A percentile compares a stretch with the other conserved stretches of the same genome.
Conservation (phyloP, 2,113 vertebrate species). For the Oreamnos americanus region DNA sequence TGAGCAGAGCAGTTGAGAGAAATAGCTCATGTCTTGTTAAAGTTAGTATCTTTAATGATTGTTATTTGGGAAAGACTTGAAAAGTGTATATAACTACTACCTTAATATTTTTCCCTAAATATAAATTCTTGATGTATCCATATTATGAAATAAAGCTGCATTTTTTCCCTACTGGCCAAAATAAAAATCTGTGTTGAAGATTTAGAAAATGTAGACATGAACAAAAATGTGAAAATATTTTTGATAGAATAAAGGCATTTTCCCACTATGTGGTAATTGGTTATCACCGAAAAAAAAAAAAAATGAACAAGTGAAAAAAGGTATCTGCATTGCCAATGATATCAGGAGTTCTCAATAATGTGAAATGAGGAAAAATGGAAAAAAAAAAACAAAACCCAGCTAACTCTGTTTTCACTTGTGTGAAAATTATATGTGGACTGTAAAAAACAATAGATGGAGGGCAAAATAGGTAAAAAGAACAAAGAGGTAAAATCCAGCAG, state of each 20-base stretch:
- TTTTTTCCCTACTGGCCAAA: background rate
- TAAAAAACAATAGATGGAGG: background rate
- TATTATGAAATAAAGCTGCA: background rate
- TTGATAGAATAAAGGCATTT: background rate
- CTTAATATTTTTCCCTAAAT: conserved; percentile 15
- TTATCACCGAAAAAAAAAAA: background rate
- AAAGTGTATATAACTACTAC: background rate
- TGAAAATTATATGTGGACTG: background rate
- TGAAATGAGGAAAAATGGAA: background rate
- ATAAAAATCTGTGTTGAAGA: background rate
- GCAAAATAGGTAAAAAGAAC: background rate
- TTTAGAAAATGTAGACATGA: background rate
- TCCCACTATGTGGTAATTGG: background rate
- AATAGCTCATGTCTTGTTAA: background rate
- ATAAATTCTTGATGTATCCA: background rate
- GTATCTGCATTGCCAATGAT: background rate
- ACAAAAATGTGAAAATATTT: background rate
- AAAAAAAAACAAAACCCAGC: background rate
- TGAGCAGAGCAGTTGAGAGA: background rate
- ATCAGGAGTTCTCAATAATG: background rate
- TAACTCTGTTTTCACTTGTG: background rate
- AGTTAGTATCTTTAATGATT: background rate
- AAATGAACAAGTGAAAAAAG: background rate
- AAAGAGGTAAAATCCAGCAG: background rate
- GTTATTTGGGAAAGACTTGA: background rate